Evolutionary conservation across 2,888 invertebrate genomes (phyloP), one percentile per base, ranked within the genome.

Genomic region (Campoplex capitator): DNA sequence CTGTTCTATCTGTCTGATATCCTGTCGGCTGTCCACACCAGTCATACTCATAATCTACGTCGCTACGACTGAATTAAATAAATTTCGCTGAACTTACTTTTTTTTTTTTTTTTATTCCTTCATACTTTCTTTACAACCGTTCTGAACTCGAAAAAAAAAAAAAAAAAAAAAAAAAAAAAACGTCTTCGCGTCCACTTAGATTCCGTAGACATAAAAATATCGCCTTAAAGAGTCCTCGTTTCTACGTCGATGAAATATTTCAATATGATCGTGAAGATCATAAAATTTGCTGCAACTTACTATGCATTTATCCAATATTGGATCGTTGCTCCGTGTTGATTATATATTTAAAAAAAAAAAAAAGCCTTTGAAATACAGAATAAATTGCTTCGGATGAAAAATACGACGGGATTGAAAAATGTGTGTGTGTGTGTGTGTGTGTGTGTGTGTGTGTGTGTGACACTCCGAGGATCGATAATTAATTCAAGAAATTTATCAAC

Each of bases 1-100:
- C 70, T 79, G 62, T 65, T 74, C 82, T 78, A 79, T 84, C 84
- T 78, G 82, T 84, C 84, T 87, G 82, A 82, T 87, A 79, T 75
- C 56, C 75, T 84, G 48, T 16, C 42, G 62, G 58, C 35, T 76
- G 77, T 77, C 62, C 71, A 51, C 71, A 65, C 62, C 62, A 73
- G 48, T 73, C 71, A 73, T 71, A 62, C 35, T 62, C 62, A 48
- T 42, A 32, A 42, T 45, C 58, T 58, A 9, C n/a, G 45, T 58
- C 18, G 28, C 8, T 23, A 3, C 54, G 42, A 54, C 48, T 71
- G 0, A 45, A 45, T 79, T 28, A 8, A n/a, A 42, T 56, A 28
- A 58, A 32, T 32, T 58, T 18, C 9, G 18, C 70, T 70, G 4
- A 32, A 28, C 18, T 18, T 42, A 18, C n/a, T 79, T 70, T 79